phyloP scores from a whole-genome alignment of 1,140 invertebrate species.

The Drosophila melanica region DNA sequence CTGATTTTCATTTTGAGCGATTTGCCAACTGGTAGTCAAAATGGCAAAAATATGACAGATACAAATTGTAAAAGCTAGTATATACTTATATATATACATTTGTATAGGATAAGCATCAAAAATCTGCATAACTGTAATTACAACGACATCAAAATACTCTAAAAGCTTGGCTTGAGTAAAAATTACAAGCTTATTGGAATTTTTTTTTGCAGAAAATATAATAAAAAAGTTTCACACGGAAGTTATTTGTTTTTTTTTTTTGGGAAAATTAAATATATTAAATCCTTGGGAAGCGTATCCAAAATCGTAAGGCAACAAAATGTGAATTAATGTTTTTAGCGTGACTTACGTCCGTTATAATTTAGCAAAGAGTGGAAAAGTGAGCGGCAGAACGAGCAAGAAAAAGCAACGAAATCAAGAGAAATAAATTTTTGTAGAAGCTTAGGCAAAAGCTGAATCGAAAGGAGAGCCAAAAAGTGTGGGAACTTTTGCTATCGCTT shows the following conservation, averaged over 20 bases:
- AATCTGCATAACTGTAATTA: neutral
- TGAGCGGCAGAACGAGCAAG: slow-evolving; percentile 1
- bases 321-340: slow-evolving; percentile 14
- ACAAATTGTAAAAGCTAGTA: slow-evolving; percentile 11
- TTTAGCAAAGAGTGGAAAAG: slow-evolving; percentile 6
- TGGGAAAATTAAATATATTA: neutral
- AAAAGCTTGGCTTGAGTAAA: no score
- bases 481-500: slow-evolving; percentile 9
- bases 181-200: neutral
- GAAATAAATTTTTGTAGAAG: neutral
- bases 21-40: slow-evolving; percentile 20
- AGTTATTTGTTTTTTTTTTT: neutral
- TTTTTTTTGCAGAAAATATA: neutral
- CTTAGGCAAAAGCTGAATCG: neutral
- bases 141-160: slow-evolving; percentile 20
- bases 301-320: neutral
- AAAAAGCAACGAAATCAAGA: neutral
- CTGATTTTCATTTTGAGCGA: slow-evolving; percentile 52
- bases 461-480: slow-evolving; percentile 3
- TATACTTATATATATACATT: slow-evolving; percentile 1
- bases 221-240: neutral
- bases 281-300: slow-evolving; percentile 1
- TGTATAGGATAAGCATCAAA: neutral
- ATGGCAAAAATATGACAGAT: slow-evolving; percentile 21
- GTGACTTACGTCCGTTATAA: slow-evolving; percentile 33